Conservation (phyloP, 2,113 vertebrate species). For the Periophthalmus modestus region DNA sequence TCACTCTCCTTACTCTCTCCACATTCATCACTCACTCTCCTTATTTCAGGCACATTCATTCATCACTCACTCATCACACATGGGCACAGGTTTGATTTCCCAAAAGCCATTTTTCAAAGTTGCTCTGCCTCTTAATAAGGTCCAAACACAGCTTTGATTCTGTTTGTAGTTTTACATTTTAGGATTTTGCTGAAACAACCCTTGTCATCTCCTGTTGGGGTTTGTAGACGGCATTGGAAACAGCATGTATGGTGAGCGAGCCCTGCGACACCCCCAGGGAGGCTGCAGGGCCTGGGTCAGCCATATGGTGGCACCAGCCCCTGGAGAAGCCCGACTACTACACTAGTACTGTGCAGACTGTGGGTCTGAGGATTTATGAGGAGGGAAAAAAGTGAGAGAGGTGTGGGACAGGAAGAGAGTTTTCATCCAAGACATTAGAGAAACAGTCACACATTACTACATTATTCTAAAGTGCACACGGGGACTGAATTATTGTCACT, state of each 20-base stretch:
- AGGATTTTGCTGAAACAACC: constrained; percentile 85
- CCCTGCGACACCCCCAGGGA: constrained; percentile 83
- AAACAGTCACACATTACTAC: too few species aligned
- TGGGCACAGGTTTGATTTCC: too few species aligned
- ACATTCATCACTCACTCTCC: too few species aligned
- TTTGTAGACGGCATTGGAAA: constrained; percentile 33
- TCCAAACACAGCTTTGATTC: constrained; percentile 17
- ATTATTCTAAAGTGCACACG: too few species aligned
- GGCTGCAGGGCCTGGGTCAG: constrained; percentile 85
- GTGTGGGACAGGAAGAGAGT: constrained; percentile 63
- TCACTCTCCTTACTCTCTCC: too few species aligned
- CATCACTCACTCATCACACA: too few species aligned
- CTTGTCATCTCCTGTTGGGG: constrained; percentile 78
- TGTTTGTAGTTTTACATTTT: constrained; percentile 51
- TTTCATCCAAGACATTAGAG: too few species aligned
- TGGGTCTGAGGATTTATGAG: constrained; percentile 81
- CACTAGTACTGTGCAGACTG: constrained; percentile 86
- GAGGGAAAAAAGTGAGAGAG: constrained; percentile 74
- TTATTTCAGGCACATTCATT: too few species aligned
- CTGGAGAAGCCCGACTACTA: constrained; percentile 84
- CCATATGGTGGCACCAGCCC: constrained; percentile 88
- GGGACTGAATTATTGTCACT: too few species aligned
- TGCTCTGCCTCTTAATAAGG: not conserved
- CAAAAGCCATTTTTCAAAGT: too few species aligned
- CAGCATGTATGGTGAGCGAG: constrained; percentile 73